A percentile compares a stretch with the other conserved stretches of the same genome.
Evolutionary conservation across 1,140 invertebrate genomes (phyloP).

Genomic region (Lethrus apterus): DNA sequence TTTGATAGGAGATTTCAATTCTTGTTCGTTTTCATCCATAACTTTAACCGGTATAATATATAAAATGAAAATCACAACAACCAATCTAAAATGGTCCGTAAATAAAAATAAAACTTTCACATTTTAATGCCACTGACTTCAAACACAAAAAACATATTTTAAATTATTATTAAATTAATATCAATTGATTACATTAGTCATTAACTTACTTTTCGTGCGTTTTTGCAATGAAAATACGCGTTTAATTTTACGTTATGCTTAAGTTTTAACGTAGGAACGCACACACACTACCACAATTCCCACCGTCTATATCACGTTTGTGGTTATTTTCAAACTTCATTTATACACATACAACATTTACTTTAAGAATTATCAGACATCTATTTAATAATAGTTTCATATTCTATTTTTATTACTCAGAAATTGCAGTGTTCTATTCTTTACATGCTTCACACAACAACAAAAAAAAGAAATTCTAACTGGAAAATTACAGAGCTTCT

Average conservation of each 20-base stretch:
- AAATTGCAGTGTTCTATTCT: too few species aligned
- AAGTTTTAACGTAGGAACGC: conserved; percentile 5
- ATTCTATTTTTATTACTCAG: too few species aligned
- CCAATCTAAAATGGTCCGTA: conserved; percentile 19
- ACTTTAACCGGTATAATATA: conserved; percentile 16
- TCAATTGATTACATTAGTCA: too few species aligned
- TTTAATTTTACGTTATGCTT: too few species aligned
- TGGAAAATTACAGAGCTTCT: too few species aligned
- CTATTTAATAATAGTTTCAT: conserved; percentile 10
- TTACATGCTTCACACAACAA: too few species aligned
- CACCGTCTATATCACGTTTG: conserved; percentile 10
- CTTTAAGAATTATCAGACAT: conserved; percentile 9
- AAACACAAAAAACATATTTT: conserved; percentile 4
- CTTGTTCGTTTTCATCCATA: conserved; percentile 63
- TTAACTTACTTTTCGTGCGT: too few species aligned
- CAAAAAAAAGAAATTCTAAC: too few species aligned
- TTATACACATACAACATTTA: conserved; percentile 10
- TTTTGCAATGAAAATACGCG: too few species aligned
- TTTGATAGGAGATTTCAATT: conserved; percentile 66
- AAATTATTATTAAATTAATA: too few species aligned
- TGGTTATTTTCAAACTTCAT: conserved; percentile 16
- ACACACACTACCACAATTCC: conserved; percentile 2
- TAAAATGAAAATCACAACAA: conserved; percentile 13
- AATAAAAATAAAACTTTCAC: conserved; percentile 27
- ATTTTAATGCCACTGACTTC: conserved; percentile 14